These are phyloP conservation scores for Myopa tessellatipennis DNA, from an alignment of 2,888 invertebrate genomes.

Conservation along the genomic window DNA sequence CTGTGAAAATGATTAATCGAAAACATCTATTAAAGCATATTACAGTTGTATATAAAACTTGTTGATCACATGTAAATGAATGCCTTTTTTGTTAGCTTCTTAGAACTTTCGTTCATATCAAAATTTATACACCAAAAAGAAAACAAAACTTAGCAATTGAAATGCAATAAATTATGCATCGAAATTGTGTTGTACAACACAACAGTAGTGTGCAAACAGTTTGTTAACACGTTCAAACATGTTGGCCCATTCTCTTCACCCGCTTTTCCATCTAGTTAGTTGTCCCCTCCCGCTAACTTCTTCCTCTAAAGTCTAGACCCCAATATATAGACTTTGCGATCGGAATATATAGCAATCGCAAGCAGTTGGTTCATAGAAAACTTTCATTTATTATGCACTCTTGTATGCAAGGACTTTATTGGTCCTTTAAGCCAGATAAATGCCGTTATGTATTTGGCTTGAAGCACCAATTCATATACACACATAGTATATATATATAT, in stretches of 20 bases:
- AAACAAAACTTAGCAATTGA: not conserved
- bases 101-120: constrained; percentile 23
- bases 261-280: too few species aligned
- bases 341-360: constrained; percentile 1
- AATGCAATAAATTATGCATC: too few species aligned
- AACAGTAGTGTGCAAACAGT: too few species aligned
- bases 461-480: constrained; percentile 42
- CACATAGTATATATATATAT: too few species aligned
- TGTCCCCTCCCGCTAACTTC: too few species aligned
- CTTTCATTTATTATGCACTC: constrained; percentile 65
- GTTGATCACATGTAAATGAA: constrained; percentile 5
- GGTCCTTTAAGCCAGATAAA: constrained; percentile 33
- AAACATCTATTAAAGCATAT: too few species aligned
- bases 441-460: constrained; percentile 44
- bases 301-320: not conserved
- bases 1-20: too few species aligned
- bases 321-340: too few species aligned
- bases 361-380: constrained; percentile 64
- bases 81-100: not conserved
- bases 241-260: too few species aligned
- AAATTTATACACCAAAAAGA: not conserved
- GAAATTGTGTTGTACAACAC: too few species aligned
- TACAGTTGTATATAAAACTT: not conserved
- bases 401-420: constrained; percentile 46
- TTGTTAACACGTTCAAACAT: too few species aligned